A percentile compares a stretch with the other conserved stretches of the same genome.
phyloP scores from a whole-genome alignment of 1,140 invertebrate genomes.

The Macrosteles quadrilineatus region DNA sequence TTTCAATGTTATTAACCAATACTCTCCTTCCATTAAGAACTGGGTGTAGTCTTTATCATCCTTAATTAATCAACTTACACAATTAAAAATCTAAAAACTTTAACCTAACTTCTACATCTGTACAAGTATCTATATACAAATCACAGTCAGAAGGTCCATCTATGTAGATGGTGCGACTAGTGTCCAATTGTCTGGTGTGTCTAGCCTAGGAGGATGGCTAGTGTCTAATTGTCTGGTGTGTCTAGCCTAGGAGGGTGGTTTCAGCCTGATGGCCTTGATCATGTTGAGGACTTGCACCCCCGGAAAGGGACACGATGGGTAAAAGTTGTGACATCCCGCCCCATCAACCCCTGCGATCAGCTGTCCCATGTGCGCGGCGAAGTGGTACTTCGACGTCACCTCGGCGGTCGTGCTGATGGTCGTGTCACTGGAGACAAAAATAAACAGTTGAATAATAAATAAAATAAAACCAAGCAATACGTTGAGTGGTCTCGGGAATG shows the following conservation, averaged over 20 bases:
- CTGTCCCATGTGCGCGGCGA: slow-evolving; percentile 81
- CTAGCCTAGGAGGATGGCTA: background rate
- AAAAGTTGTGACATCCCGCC: slow-evolving; percentile 71
- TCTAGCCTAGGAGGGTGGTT: background rate
- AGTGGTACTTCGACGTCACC: slow-evolving; percentile 73
- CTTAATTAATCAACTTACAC: no score
- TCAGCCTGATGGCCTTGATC: slow-evolving; percentile 58
- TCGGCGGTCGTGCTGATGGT: slow-evolving; percentile 60
- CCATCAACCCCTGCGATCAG: slow-evolving; percentile 68
- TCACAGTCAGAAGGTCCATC: background rate
- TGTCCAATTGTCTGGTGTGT: no score
- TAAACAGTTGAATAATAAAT: slow-evolving; percentile 35
- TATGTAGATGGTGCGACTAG: no score
- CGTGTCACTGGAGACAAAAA: slow-evolving; percentile 57
- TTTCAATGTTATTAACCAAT: no score
- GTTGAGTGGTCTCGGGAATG: slow-evolving; percentile 47
- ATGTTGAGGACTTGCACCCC: slow-evolving; percentile 64
- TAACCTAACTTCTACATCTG: no score
- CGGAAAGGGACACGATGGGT: slow-evolving; percentile 66
- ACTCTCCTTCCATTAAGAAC: no score
- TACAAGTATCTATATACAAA: no score
- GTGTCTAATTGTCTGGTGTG: slow-evolving; percentile 55
- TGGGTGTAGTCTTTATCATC: no score
- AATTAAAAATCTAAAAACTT: no score
- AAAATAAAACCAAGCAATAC: slow-evolving; percentile 38